phyloP scores from a whole-genome alignment of 2,797 vertebrate genomes.

The Mallotus villosus region DNA sequence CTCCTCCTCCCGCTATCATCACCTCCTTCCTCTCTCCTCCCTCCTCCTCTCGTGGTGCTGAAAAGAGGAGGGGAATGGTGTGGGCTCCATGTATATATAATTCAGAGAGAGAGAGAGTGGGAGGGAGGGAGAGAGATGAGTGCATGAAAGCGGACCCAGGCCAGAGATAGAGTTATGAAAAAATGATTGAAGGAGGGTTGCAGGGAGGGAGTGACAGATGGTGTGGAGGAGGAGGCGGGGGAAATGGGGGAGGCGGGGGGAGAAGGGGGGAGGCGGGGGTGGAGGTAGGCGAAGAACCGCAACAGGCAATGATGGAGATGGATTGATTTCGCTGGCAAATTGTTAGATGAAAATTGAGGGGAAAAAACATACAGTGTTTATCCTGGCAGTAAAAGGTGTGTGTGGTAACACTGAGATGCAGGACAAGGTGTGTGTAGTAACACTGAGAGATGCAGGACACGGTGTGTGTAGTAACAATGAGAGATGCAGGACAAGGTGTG shows the following conservation, averaged over 20 bases:
- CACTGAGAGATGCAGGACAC: no score
- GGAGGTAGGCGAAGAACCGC: conserved; percentile 53
- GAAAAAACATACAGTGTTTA: conserved; percentile 34
- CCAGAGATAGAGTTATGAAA: conserved; percentile 58
- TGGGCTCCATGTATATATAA: not conserved
- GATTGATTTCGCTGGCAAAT: conserved; percentile 67
- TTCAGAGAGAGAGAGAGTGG: not conserved
- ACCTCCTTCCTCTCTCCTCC: not conserved
- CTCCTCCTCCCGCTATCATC: no score
- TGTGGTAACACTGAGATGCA: not conserved
- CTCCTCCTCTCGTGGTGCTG: not conserved
- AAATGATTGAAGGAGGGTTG: conserved; percentile 65
- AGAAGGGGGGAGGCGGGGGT: conserved; percentile 34
- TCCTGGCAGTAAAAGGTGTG: conserved; percentile 21
- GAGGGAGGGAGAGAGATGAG: conserved; percentile 2
- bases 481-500: not conserved
- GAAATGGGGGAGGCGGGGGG: conserved; percentile 11
- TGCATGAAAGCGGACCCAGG: conserved; percentile 12
- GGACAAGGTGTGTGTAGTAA: not conserved
- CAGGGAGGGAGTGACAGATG: conserved; percentile 4
- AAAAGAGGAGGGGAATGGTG: not conserved
- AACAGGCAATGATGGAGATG: conserved; percentile 67
- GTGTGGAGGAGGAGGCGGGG: not conserved
- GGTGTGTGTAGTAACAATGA: not conserved
- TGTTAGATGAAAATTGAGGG: conserved; percentile 61